Conservation (phyloP, 1,140 invertebrate genomes). For the Cyclina sinensis region DNA sequence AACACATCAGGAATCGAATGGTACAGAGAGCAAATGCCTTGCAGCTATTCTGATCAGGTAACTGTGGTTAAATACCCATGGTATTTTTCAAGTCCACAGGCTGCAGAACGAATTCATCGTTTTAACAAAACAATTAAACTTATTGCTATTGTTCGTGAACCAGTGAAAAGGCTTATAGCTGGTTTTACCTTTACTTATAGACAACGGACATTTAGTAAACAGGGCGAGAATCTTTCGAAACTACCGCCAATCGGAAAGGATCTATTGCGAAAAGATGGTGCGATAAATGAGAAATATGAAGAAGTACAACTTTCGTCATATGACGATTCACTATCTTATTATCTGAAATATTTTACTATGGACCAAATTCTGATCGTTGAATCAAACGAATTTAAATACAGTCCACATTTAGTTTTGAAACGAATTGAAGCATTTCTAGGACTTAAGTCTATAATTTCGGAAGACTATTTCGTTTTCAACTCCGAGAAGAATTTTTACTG, state of each 20-base stretch:
- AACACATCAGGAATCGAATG: neutral
- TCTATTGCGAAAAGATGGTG: no score
- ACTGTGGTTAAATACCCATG: neutral
- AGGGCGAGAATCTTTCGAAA: neutral
- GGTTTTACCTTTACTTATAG: neutral
- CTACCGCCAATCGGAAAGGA: neutral
- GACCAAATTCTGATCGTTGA: constrained; percentile 17
- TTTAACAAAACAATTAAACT: constrained; percentile 15
- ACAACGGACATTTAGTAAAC: neutral
- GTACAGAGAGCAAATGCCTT: constrained; percentile 27
- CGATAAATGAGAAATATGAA: no score
- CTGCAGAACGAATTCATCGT: neutral
- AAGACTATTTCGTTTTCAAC: neutral
- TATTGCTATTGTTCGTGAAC: constrained; percentile 1
- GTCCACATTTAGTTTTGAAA: neutral
- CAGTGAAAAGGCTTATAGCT: neutral
- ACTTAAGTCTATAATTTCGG: neutral
- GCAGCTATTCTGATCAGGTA: neutral
- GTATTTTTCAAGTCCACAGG: neutral
- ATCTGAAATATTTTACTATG: neutral
- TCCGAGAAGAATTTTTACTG: neutral
- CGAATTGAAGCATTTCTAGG: neutral
- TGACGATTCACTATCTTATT: neutral
- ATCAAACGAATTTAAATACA: neutral
- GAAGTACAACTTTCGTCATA: neutral